Conservation (phyloP, 2,797 vertebrate genomes). For the Sorex maritimensis region DNA sequence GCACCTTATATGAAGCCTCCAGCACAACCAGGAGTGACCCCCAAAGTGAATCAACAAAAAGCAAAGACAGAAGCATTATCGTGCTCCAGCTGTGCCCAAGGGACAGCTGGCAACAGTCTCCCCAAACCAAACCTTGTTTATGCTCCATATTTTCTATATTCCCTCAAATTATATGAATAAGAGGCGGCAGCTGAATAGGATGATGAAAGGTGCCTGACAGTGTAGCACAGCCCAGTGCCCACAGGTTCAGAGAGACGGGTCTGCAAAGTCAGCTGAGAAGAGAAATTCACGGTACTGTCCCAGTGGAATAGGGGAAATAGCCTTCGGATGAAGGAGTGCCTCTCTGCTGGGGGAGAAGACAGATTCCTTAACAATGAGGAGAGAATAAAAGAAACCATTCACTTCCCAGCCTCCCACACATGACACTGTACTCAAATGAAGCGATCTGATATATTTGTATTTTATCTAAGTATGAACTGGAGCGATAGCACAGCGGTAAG, state of each 20-base stretch:
- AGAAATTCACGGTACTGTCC: background rate
- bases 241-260: rapidly evolving
- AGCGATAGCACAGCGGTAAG: no score
- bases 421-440: background rate
- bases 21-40: no score
- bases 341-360: background rate
- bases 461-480: background rate
- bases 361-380: background rate
- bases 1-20: no score
- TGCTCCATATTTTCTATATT: no score
- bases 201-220: no score
- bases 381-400: background rate
- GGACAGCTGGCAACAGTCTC: background rate
- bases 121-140: background rate
- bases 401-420: background rate
- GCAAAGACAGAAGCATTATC: no score
- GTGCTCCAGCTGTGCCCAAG: no score
- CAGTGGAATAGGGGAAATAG: background rate
- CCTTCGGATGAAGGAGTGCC: background rate
- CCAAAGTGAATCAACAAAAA: no score
- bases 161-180: no score
- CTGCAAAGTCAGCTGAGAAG: background rate
- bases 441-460: background rate
- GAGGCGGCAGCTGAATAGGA: no score
- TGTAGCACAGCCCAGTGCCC: no score